Conservation (phyloP, 2,797 vertebrate species). For the Hydrolagus colliei region DNA sequence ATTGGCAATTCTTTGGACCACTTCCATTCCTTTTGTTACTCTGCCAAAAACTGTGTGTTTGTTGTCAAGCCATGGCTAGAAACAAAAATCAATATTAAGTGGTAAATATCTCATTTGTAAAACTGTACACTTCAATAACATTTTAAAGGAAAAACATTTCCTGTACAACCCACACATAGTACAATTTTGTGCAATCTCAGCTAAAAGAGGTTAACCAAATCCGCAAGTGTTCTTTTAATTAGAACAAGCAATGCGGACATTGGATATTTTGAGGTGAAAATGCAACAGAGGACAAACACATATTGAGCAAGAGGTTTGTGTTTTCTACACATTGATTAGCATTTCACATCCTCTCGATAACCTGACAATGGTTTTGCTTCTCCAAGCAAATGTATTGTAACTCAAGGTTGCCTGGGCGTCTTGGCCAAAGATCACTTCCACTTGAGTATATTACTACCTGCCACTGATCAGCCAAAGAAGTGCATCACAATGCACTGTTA, state of each 20-base stretch:
- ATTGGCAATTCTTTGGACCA: constrained; percentile 93
- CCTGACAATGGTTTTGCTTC: too few species aligned
- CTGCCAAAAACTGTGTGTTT: constrained; percentile 96
- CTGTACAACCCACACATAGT: background rate
- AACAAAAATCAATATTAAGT: constrained; percentile 20
- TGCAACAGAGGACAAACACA: background rate
- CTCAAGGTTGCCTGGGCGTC: too few species aligned
- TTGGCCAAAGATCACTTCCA: background rate
- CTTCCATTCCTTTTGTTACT: constrained; percentile 94
- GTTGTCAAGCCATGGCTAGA: constrained; percentile 94
- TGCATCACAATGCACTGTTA: too few species aligned
- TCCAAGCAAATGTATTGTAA: too few species aligned
- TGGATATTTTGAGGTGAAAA: too few species aligned
- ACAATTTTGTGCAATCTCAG: background rate
- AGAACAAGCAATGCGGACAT: too few species aligned
- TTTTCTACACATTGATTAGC: background rate
- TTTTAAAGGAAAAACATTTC: background rate
- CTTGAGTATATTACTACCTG: background rate
- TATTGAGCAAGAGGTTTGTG: background rate
- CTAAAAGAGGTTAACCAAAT: background rate
- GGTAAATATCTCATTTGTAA: background rate
- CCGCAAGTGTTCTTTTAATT: too few species aligned
- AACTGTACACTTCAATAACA: background rate
- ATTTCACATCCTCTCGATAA: background rate
- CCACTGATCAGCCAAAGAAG: too few species aligned